phyloP scores from a whole-genome alignment of 2,113 vertebrate genomes.

The Tragelaphus scriptus region DNA sequence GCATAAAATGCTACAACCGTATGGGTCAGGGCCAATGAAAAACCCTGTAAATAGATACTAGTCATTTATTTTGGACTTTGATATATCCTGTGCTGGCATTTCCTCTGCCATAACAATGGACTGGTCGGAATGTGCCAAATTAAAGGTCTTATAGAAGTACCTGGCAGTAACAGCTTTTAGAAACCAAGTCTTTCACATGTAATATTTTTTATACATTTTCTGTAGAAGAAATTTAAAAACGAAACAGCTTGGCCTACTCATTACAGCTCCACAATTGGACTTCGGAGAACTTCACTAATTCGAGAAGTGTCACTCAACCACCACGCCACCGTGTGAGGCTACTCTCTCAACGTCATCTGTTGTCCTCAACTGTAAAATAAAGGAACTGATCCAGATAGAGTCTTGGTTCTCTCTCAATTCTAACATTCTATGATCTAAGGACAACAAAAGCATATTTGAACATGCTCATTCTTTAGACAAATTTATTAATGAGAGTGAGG shows the following conservation, averaged over 20 bases:
- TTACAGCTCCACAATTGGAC: background rate
- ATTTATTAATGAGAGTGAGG: background rate
- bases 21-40: conserved; percentile 22
- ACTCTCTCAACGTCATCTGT: background rate
- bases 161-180: background rate
- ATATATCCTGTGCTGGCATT: conserved; percentile 40
- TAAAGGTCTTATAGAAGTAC: conserved; percentile 20
- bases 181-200: background rate
- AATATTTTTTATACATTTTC: background rate
- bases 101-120: conserved; percentile 38
- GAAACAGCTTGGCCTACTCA: background rate
- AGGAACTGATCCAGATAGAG: background rate
- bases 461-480: background rate
- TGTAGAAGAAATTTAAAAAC: conserved; percentile 16
- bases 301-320: background rate
- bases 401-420: background rate
- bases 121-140: background rate
- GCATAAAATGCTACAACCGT: background rate
- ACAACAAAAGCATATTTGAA: background rate
- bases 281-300: conserved; percentile 19
- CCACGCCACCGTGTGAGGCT: background rate
- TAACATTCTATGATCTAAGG: background rate
- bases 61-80: conserved; percentile 62
- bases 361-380: background rate
- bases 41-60: conserved; percentile 18